phyloP scores from a whole-genome alignment of 2,113 vertebrate species.

The Lampris incognitus region DNA sequence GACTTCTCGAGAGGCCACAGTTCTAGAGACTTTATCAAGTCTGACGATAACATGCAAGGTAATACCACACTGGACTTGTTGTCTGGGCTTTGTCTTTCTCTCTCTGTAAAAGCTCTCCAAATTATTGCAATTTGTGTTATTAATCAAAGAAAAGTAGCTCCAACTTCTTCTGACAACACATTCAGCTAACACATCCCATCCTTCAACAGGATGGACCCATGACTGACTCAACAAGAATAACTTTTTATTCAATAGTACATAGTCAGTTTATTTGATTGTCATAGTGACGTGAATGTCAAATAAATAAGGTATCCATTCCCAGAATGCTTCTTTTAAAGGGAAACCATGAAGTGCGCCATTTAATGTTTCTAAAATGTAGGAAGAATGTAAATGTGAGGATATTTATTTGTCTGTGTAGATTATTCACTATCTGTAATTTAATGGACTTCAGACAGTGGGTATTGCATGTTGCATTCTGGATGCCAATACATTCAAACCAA shows the following conservation, averaged over 20 bases:
- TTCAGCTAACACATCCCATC: background rate
- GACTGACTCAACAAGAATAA: no score
- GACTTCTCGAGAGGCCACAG: background rate
- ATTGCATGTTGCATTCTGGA: constrained; percentile 16
- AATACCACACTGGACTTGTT: no score
- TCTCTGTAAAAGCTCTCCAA: background rate
- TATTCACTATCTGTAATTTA: constrained; percentile 16
- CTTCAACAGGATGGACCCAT: no score
- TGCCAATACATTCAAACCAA: constrained; percentile 19
- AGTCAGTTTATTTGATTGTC: no score
- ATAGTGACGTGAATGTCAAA: no score
- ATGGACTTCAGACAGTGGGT: constrained; percentile 18
- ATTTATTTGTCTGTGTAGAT: constrained; percentile 20
- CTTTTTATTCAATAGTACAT: no score
- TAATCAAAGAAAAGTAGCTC: background rate
- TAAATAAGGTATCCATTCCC: constrained; percentile 9
- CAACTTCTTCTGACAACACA: background rate
- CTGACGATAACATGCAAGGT: background rate
- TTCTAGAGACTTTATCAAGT: background rate
- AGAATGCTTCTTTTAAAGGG: constrained; percentile 13
- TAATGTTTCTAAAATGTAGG: constrained; percentile 17
- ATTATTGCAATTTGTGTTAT: constrained; percentile 1
- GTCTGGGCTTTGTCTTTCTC: no score
- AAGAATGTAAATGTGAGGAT: constrained; percentile 15
- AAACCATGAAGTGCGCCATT: constrained; percentile 3